phyloP scores from a whole-genome alignment of 2,113 vertebrate species.

The Turnix velox region DNA sequence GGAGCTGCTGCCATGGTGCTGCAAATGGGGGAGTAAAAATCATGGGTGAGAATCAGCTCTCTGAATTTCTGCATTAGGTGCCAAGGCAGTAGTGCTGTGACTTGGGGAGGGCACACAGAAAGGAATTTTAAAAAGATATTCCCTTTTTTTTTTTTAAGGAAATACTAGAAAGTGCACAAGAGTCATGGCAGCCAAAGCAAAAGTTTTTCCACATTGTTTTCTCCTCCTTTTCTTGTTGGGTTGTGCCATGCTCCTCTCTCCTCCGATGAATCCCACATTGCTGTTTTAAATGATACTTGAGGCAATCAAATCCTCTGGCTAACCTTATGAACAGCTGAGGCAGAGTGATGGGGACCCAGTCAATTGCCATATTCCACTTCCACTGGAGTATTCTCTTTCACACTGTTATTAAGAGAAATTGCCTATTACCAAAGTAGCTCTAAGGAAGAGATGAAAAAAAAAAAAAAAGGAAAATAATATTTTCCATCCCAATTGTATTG shows the following conservation, averaged over 20 bases:
- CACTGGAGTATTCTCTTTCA: not conserved
- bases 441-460: not conserved
- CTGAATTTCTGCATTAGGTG: not conserved
- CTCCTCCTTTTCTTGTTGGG: not conserved
- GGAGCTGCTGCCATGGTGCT: not conserved
- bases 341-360: not conserved
- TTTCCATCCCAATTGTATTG: slow-evolving; percentile 17
- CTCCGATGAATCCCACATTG: not conserved
- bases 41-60: not conserved
- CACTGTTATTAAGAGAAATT: slow-evolving; percentile 13
- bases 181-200: not conserved
- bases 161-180: not conserved
- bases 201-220: not conserved
- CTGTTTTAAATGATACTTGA: not conserved
- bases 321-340: not conserved
- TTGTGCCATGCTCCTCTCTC: not conserved
- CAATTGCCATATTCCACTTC: not conserved
- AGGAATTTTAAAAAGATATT: not conserved
- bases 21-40: not conserved
- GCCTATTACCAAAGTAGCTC: slow-evolving; percentile 11
- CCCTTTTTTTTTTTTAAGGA: not conserved
- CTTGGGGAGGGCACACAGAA: not conserved
- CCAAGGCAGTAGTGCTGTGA: not conserved
- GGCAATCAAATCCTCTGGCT: not conserved
- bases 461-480: not conserved